Evolutionary conservation across 2,113 vertebrate genomes (phyloP), one percentile per base, ranked within the genome.

Genomic region (Picathartes gymnocephalus): DNA sequence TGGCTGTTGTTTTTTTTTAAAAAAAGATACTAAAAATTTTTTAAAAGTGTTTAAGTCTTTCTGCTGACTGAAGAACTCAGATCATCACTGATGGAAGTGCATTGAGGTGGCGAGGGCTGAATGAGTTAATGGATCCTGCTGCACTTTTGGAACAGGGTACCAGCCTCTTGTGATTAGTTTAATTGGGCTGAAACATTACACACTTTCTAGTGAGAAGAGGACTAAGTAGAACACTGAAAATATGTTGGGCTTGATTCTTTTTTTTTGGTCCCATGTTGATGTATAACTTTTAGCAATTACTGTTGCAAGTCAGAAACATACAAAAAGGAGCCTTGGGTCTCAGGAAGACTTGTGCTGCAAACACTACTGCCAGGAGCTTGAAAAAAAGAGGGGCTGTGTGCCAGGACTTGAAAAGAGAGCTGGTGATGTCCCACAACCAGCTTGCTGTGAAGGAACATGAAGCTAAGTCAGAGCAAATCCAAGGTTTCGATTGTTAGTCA

Each of bases 361-460:
- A 81, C 69, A 57, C 51, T 98, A 98, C 87, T 53, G 83, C 12
- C 98, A 98, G 53, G 95, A 97, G 54, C 90, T 98, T 77, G 95
- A 96, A 83, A 98, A 98, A 97, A 81, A 98, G 98, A 84, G 98
- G 98, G 95, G 96, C 97, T 95, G 98, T 98, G 92, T 98, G 97
- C 91, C 98, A 98, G 81, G 98, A 98, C 61, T 98, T 99, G 57
- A 98, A 98, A 97, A 98, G 92, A 95, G 98, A 98, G 90, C 96
- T 99, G 42, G 98, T 99, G 88, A 98, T 98, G 96, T 97, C 97
- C 77, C 98, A 94, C 87, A 97, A 96, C 74, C 98, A 99, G 96
- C 98, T 98, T 86, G 97, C 97, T 14, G 97, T 98, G n/a, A 95
- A 95, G 64, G 97, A 99, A 35, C 97, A 98, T 92, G 98, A 97